phyloP scores from a whole-genome alignment of 2,888 invertebrate species.

The Ochropacha duplaris region DNA sequence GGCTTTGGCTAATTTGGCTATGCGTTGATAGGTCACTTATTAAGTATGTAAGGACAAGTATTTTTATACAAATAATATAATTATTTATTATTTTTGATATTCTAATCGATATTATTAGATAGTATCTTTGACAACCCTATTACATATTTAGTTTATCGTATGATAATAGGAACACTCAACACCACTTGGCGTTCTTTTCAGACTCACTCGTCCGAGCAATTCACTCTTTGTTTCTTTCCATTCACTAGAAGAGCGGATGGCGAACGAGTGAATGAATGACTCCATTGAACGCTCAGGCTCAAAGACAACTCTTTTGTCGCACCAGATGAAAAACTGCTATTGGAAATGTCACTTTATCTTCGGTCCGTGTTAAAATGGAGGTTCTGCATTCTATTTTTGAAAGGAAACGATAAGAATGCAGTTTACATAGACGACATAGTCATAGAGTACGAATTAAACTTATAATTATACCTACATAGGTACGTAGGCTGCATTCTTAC shows the following conservation, averaged over 20 bases:
- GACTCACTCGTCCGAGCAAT: slow-evolving; percentile 37
- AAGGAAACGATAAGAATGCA: slow-evolving; percentile 21
- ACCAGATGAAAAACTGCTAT: slow-evolving; percentile 44
- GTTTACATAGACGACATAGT: slow-evolving; percentile 22
- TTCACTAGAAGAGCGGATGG: slow-evolving; percentile 38
- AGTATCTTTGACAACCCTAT: no score
- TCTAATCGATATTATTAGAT: no score
- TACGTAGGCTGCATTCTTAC: no score
- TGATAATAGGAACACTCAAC: slow-evolving; percentile 27
- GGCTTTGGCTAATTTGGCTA: no score
- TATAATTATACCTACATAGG: background rate
- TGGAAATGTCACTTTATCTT: slow-evolving; percentile 41
- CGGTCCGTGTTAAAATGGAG: slow-evolving; percentile 15
- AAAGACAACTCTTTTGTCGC: slow-evolving; percentile 60
- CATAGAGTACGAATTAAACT: slow-evolving; percentile 14
- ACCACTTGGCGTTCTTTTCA: slow-evolving; percentile 37
- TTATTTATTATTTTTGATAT: no score
- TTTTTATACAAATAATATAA: no score
- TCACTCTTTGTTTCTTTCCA: slow-evolving; percentile 54
- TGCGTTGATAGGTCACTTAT: no score
- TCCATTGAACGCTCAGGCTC: slow-evolving; percentile 44
- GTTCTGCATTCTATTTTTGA: slow-evolving; percentile 16
- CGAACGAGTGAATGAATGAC: slow-evolving; percentile 38
- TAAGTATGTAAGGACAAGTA: no score
- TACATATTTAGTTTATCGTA: no score